Percentiles rank a stretch among this genome's conserved stretches.
Conservation (phyloP, 1,140 invertebrate genomes). For the Halesus radiatus region DNA sequence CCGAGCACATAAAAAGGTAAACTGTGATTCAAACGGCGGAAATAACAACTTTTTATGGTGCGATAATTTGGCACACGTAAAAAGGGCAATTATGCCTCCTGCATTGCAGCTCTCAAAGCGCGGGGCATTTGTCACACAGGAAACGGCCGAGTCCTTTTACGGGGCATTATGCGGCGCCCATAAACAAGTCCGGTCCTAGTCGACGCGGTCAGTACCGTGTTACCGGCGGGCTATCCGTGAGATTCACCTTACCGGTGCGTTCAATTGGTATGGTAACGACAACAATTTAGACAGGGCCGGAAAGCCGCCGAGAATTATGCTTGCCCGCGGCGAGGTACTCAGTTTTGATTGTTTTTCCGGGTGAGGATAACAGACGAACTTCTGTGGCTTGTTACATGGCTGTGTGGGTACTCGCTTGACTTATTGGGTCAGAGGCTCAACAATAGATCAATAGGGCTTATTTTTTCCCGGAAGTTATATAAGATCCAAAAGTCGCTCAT, state of each 20-base stretch:
- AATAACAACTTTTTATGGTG: not conserved
- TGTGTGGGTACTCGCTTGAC: too few species aligned
- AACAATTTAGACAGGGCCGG: conserved; percentile 12
- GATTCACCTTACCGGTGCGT: conserved; percentile 20
- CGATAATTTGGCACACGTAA: conserved; percentile 17
- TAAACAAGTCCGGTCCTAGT: not conserved
- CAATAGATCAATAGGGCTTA: too few species aligned
- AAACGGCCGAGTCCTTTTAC: conserved; percentile 15
- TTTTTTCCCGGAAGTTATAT: too few species aligned
- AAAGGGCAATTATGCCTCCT: conserved; percentile 28
- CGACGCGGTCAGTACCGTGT: not conserved
- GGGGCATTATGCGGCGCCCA: conserved; percentile 36
- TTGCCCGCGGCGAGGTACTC: not conserved
- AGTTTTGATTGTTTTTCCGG: too few species aligned
- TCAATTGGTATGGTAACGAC: conserved; percentile 31
- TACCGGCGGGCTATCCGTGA: conserved; percentile 1
- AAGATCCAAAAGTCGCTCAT: too few species aligned
- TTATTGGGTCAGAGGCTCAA: too few species aligned
- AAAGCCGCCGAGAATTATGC: not conserved
- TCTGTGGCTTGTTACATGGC: too few species aligned
- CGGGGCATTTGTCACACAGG: conserved; percentile 29
- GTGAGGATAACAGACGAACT: too few species aligned
- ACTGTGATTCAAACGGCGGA: not conserved
- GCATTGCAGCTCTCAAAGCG: conserved; percentile 27
- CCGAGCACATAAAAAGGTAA: too few species aligned